phyloP scores from a whole-genome alignment of 2,113 vertebrate genomes.

The Dasyornis broadbenti region DNA sequence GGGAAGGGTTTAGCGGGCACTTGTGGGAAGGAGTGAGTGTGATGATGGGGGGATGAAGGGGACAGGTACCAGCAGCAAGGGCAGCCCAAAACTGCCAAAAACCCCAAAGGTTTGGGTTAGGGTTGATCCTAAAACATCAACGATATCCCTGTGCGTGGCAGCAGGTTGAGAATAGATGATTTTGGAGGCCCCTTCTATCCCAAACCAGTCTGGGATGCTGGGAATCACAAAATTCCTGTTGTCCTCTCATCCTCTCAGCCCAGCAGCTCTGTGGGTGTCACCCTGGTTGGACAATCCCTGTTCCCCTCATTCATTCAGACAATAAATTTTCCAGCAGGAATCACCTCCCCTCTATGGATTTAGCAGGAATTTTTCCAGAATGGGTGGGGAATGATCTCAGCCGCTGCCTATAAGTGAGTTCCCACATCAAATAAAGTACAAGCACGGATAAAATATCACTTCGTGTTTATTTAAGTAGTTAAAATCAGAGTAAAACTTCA shows the following conservation, averaged over 20 bases:
- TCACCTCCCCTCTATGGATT: not conserved
- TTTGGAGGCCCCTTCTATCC: not conserved
- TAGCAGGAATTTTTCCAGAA: not conserved
- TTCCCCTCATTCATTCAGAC: not conserved
- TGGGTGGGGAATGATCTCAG: rapidly evolving
- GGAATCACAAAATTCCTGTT: rapidly evolving
- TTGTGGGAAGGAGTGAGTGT: rapidly evolving
- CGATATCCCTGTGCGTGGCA: rapidly evolving
- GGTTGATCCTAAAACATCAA: not conserved
- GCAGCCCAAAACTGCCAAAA: too few relatives aligned
- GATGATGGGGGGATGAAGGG: not conserved
- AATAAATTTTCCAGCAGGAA: not conserved
- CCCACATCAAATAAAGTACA: not conserved
- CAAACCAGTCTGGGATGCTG: not conserved
- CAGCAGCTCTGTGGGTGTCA: rapidly evolving
- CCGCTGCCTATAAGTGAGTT: not conserved
- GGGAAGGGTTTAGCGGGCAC: not conserved
- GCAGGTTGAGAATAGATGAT: rapidly evolving
- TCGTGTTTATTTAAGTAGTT: not conserved
- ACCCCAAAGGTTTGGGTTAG: too few relatives aligned
- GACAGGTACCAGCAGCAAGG: not conserved
- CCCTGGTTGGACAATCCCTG: not conserved
- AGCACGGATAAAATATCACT: not conserved
- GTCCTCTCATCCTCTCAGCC: not conserved
- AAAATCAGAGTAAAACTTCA: not conserved